Evolutionary conservation across 2,113 vertebrate genomes (phyloP).

Genomic region (Engystomops pustulosus): DNA sequence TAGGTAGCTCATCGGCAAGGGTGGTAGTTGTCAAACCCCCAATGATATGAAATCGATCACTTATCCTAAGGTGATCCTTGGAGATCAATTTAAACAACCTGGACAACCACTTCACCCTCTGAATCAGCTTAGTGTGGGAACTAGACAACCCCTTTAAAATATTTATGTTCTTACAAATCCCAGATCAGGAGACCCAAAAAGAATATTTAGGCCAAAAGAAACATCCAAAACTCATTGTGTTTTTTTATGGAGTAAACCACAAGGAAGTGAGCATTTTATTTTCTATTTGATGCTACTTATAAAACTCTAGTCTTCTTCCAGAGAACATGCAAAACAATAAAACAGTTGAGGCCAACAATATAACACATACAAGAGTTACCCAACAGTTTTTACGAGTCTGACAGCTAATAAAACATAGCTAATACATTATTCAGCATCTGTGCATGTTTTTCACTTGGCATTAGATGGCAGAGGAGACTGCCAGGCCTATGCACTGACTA

Average conservation of each 20-base stretch:
- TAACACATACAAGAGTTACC: slow-evolving; percentile 22
- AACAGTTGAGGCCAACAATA: not conserved
- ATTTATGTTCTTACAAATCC: too few species aligned
- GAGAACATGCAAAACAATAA: not conserved
- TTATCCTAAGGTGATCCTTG: too few species aligned
- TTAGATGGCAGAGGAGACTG: not conserved
- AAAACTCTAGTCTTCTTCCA: not conserved
- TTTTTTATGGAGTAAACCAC: not conserved
- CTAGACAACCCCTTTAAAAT: too few species aligned
- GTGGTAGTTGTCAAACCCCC: too few species aligned
- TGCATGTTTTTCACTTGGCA: slow-evolving; percentile 23
- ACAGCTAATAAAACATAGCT: slow-evolving; percentile 21
- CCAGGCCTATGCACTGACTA: slow-evolving; percentile 18
- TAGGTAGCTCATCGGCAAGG: too few species aligned
- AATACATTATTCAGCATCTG: slow-evolving; percentile 24
- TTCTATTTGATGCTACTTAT: not conserved
- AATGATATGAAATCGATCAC: too few species aligned
- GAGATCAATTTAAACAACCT: too few species aligned
- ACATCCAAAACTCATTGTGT: not conserved
- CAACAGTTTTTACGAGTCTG: slow-evolving; percentile 24
- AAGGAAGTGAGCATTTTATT: not conserved
- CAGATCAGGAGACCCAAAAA: too few species aligned
- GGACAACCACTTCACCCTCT: too few species aligned
- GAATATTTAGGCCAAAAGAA: too few species aligned
- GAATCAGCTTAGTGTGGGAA: too few species aligned